Evolutionary conservation across 2,113 vertebrate species (phyloP).

Genomic region (Turnix velox): DNA sequence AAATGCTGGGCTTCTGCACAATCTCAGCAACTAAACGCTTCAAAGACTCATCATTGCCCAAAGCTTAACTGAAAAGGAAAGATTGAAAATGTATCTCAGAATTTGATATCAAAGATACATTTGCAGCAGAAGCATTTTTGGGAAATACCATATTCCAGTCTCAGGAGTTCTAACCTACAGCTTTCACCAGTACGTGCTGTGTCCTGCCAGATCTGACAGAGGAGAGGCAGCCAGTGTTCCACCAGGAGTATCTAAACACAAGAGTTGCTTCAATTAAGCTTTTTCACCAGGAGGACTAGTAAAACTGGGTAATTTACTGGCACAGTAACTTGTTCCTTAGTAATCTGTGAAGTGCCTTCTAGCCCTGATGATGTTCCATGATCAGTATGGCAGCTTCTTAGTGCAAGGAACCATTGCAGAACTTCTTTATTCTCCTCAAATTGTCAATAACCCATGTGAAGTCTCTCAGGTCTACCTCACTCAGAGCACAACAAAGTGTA

Average conservation of each 20-base stretch:
- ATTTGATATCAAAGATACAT: not conserved
- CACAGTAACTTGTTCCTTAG: not conserved
- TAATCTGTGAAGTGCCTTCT: not conserved
- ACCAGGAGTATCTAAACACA: accelerated
- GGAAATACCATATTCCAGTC: not conserved
- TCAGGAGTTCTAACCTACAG: not conserved
- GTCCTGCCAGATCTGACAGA: not conserved
- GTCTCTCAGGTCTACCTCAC: not conserved
- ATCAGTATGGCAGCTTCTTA: accelerated
- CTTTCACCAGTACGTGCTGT: not conserved
- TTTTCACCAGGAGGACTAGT: not conserved
- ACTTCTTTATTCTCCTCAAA: not conserved
- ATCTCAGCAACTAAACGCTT: not conserved
- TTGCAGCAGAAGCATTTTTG: not conserved
- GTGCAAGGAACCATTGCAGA: not conserved
- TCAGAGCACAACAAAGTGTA: not conserved
- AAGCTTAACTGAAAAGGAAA: not conserved
- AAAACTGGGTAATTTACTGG: not conserved
- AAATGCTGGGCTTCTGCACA: not conserved
- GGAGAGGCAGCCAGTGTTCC: not conserved
- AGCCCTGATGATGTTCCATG: not conserved
- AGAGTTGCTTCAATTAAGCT: not conserved
- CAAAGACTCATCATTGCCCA: not conserved
- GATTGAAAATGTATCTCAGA: accelerated
- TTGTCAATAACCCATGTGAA: not conserved